These are phyloP conservation scores for Zaprionus tsacasi DNA, from an alignment of 1,140 invertebrate species.

Conservation along the genomic window DNA sequence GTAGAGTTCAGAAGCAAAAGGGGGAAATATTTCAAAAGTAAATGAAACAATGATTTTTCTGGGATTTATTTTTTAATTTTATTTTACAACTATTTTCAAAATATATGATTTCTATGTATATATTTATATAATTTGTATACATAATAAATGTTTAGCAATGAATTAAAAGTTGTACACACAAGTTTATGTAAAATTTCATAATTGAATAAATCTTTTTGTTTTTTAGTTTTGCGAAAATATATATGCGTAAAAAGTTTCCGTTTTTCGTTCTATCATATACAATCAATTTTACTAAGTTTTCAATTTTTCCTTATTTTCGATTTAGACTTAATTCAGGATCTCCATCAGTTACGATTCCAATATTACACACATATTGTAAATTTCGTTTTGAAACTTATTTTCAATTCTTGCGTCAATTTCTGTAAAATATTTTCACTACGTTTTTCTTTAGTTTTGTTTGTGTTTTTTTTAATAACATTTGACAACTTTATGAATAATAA, in stretches of 20 bases:
- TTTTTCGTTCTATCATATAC: conserved; percentile 49
- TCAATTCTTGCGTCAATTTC: conserved; percentile 29
- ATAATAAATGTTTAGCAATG: conserved; percentile 72
- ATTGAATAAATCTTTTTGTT: conserved; percentile 26
- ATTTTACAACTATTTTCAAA: conserved; percentile 76
- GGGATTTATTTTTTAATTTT: conserved; percentile 62
- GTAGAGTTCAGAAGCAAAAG: conserved; percentile 28
- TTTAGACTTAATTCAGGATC: not conserved
- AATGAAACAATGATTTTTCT: conserved; percentile 33
- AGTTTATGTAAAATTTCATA: conserved; percentile 46
- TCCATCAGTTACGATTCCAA: conserved; percentile 16
- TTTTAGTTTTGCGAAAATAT: conserved; percentile 56
- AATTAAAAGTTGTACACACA: conserved; percentile 66
- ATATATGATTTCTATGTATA: conserved; percentile 68
- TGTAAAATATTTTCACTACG: conserved; percentile 40
- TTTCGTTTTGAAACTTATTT: conserved; percentile 15
- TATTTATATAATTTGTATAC: conserved; percentile 49
- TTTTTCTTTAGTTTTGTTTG: conserved; percentile 23
- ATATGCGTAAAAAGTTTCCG: conserved; percentile 42
- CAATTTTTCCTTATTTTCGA: conserved; percentile 5
- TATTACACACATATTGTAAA: conserved; percentile 24
- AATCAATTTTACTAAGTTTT: conserved; percentile 64
- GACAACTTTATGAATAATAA: conserved; percentile 48
- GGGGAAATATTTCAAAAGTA: not conserved
- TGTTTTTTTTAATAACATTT: conserved; percentile 50